Evolutionary conservation across 2,113 vertebrate species (phyloP).

Genomic region (Prionailurus bengalensis): DNA sequence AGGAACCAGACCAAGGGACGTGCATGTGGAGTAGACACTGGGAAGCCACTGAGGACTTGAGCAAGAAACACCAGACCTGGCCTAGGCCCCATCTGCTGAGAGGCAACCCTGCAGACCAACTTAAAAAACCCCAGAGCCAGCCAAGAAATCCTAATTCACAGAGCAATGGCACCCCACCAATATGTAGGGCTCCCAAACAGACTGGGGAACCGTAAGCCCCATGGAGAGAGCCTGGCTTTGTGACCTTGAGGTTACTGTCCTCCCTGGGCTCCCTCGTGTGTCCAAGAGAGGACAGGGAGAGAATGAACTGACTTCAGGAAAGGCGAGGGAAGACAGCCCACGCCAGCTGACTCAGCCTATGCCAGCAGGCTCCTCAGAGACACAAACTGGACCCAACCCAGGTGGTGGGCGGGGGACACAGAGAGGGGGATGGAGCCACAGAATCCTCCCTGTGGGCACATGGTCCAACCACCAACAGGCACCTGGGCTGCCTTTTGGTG

Average conservation of each 20-base stretch:
- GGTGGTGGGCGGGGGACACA: background rate
- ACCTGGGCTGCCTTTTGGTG: background rate
- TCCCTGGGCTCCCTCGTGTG: background rate
- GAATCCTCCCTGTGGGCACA: background rate
- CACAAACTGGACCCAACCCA: slow-evolving; percentile 37
- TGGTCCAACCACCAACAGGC: background rate
- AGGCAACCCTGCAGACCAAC: background rate
- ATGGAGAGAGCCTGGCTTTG: background rate
- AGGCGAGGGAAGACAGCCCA: background rate
- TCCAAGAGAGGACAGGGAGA: background rate
- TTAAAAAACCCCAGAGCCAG: background rate
- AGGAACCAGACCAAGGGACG: background rate
- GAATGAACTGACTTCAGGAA: background rate
- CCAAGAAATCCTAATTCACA: background rate
- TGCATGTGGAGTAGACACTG: background rate
- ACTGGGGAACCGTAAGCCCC: background rate
- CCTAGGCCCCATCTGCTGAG: background rate
- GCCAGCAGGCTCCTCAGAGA: slow-evolving; percentile 52
- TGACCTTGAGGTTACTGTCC: slow-evolving; percentile 2
- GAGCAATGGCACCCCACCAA: background rate
- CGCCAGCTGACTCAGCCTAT: slow-evolving; percentile 51
- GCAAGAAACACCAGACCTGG: background rate
- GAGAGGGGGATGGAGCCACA: background rate
- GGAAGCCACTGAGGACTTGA: background rate
- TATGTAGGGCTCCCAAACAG: background rate